Base-by-base conservation (phyloP, 1,140 invertebrate species). In the Doryteuthis pealeii region DNA sequence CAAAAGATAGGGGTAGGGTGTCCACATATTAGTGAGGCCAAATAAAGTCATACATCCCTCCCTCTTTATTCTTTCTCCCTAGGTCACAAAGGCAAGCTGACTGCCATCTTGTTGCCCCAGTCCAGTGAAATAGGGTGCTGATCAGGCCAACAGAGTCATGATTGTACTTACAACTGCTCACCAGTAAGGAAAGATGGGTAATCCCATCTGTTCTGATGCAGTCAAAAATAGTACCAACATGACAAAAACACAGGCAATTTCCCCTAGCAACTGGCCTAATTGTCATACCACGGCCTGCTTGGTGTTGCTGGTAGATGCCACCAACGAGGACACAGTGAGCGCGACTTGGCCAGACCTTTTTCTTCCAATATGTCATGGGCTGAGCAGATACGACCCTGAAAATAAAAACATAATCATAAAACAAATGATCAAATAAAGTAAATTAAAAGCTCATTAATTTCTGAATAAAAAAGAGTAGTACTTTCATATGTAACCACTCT, bases 281-380 rank as follows among this genome's bases (percentile, higher is more conserved):
- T 72, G 80, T 83, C 82, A 83, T 73, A 82, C 82, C 40, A 74
- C 78, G 14, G 83, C 81, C 72, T 80, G 79, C 73, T 77, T 79
- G 8, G 83, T 80, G 77, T 81, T 81, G 77, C 74, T 76, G 67
- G 80, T 75, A 31, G 81, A 77, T 72, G 82, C 79, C 43, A 84
- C 81, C n/a, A 84, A 76, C 15, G 83, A 77, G 67, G 79, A 78
- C 43, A 81, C 78, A 45, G 83, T 84, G 66, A 82, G 76, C 30
- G 81, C 81, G 54, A 84, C 79, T 15, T 74, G n/a, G 74, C 75
- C 49, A 83, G 75, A 22, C 83, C 81, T 31, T 78, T 79, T 72
- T 84, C 83, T 58, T 84, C 83, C 70, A 84, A 77, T 71, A 84
- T 81, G 73, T 84, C 83, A 66, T 82, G 79, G 35, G 81, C 77